Evolutionary conservation across 2,888 invertebrate species (phyloP), one percentile per base, ranked within the genome.

Genomic region (Cephus nigrinus): DNA sequence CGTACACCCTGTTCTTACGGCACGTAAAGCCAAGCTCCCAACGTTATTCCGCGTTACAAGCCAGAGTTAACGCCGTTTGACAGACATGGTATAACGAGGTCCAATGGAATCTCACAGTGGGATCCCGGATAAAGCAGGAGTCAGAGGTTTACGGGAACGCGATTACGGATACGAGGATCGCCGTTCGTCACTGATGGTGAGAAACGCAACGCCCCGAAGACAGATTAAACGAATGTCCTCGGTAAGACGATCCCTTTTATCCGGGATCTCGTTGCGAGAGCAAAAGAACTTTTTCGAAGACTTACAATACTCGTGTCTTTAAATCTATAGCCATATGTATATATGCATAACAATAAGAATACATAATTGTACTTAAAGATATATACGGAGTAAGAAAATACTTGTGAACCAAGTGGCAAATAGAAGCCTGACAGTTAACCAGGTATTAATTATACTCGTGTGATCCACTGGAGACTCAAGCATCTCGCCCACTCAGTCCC

Each of bases 201-300:
- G 81, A 31, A 33, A 81, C 79, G 84, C 85, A 84, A 86, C 85
- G 82, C 83, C 86, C 86, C 82, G 83, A 82, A 84, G 87, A 88
- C 87, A 87, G 86, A 88, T 86, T 85, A 88, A 88, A 87, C 86
- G 83, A 87, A 86, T 86, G 85, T 84, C 82, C 81, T 83, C 81
- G 86, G 86, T 87, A 87, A 87, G 84, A 86, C 88, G 88, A 87
- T 88, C 86, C 86, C 79, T 79, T 85, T 88, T 87, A 87, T 87
- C 87, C 83, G 80, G 76, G 78, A 87, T 87, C 87, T 88, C 81
- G 75, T 9, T 9, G 23, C 80, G 75, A 78, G 81, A 76, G 76
- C 75, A 77, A 82, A 33, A 33, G 31, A 71, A 71, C 31, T 71
- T 33, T 30, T 71, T 71, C 55, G 23, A 55, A 55, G 23, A 55